These are phyloP conservation scores for Phocoena phocoena DNA, from an alignment of 2,113 vertebrate species.

Conservation along the genomic window DNA sequence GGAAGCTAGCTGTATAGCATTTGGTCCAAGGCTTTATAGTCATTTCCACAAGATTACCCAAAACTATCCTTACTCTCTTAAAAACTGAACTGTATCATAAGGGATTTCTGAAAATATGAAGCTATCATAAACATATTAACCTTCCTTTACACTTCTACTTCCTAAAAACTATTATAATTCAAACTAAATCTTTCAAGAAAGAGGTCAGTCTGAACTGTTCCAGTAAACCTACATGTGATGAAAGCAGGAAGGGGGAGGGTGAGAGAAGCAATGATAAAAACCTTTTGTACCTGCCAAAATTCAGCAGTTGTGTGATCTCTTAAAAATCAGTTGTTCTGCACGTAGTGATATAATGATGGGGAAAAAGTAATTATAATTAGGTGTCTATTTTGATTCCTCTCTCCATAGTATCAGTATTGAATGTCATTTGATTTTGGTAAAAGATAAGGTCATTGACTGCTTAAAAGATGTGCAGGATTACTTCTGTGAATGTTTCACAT, in stretches of 20 bases:
- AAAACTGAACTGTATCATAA: conserved; percentile 45
- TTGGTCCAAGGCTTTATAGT: conserved; percentile 7
- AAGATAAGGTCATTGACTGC: conserved; percentile 81
- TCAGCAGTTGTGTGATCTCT: conserved; percentile 79
- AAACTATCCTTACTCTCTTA: conserved; percentile 50
- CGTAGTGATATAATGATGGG: conserved; percentile 83
- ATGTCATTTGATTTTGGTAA: conserved; percentile 87
- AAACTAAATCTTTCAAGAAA: conserved; percentile 58
- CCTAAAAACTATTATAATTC: conserved; percentile 64
- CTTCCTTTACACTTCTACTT: conserved; percentile 51
- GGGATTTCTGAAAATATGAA: conserved; percentile 57
- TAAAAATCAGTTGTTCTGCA: conserved; percentile 85
- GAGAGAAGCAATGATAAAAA: conserved; percentile 71
- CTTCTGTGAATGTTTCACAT: conserved; percentile 62
- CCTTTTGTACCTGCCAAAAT: conserved; percentile 80
- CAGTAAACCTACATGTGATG: conserved; percentile 70
- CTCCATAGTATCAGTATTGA: conserved; percentile 86
- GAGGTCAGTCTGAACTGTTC: conserved; percentile 70
- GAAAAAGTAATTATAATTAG: conserved; percentile 87
- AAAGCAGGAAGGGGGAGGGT: conserved; percentile 72
- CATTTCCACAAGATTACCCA: conserved; percentile 42
- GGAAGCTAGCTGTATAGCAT: conserved; percentile 31
- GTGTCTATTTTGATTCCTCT: conserved; percentile 87
- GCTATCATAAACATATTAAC: conserved; percentile 45
- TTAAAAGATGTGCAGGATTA: conserved; percentile 74